Evolutionary conservation across 2,888 invertebrate species (phyloP), one percentile per base, ranked within the genome.

Genomic region (Parnassius smintheus): DNA sequence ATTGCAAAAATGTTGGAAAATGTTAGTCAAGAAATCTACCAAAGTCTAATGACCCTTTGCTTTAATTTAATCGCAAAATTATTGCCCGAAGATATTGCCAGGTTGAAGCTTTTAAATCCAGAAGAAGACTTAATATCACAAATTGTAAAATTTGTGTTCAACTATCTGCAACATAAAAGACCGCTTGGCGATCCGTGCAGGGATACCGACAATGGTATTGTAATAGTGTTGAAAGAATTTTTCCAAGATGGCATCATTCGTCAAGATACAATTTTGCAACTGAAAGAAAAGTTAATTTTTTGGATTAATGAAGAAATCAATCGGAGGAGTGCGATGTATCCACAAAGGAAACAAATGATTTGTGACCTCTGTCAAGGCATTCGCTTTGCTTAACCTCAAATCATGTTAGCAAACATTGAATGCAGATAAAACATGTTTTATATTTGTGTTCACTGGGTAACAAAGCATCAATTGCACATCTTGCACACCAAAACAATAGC

Each of bases 101-200:
- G 76, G 48, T 67, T 92, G 0, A 77, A 80, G 13, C 68, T 90
- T 0, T 67, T 92, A 35, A 88, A 82, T 56, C 88, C 89, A 0
- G 89, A 91, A 12, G 82, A 88, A 67, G 91, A 92, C 67, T 72
- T 91, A 49, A 81, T 91, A 10, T 80, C 83, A 0, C 88, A 89
- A 74, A 76, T 90, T 1, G 89, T 92, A 0, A 78, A 84, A 13
- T 91, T 89, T 61, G 86, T 91, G 2, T 90, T 89, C 51, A 83
- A 88, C 59, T 91, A 87, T 59, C 75, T 92, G 78, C 88, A 86
- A 70, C 83, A 82, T 4, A 42, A 85, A 42, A 78, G 87, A 61
- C 90, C 90, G 3, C 66, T 91, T 0, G 91, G 91, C 0, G 85
- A 87, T 2, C 65, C 81, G 0, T 75, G 77, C 62, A 65, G 71